Percentiles rank a stretch among this genome's conserved stretches.
Evolutionary conservation across 64 coral and sea anemone genomes (phyloP).

Genomic region (Montipora capricornis): DNA sequence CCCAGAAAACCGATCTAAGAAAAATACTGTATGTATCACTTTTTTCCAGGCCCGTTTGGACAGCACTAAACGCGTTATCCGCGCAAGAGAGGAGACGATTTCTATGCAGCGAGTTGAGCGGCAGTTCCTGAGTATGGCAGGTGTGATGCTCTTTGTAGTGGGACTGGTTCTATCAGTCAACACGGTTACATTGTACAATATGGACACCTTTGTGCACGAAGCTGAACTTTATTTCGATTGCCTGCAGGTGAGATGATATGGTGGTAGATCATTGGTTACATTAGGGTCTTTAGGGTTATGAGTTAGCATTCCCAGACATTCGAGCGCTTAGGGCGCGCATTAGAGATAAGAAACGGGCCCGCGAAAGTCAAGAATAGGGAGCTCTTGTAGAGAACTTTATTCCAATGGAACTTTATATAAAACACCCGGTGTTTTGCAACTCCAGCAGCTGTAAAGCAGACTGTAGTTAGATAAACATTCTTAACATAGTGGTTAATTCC

Average conservation of each 20-base stretch:
- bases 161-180: slow-evolving; percentile 79
- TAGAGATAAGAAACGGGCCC: too few relatives aligned
- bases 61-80: slow-evolving; percentile 59
- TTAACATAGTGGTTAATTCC: neutral
- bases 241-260: slow-evolving; percentile 64
- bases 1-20: too few relatives aligned
- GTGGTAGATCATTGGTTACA: too few relatives aligned
- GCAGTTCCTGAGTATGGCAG: slow-evolving; percentile 92
- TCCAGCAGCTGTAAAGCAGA: too few relatives aligned
- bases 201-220: slow-evolving; percentile 57
- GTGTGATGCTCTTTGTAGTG: slow-evolving; percentile 62
- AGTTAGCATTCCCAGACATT: too few relatives aligned
- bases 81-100: slow-evolving; percentile 74
- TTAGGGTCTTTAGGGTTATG: too few relatives aligned
- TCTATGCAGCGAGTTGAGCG: slow-evolving; percentile 81
- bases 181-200: slow-evolving; percentile 48
- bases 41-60: slow-evolving; percentile 73
- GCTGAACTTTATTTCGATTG: slow-evolving; percentile 85
- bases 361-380: too few relatives aligned
- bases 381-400: too few relatives aligned
- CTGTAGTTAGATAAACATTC: neutral
- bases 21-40: neutral
- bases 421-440: too few relatives aligned
- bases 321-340: too few relatives aligned
- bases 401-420: too few relatives aligned